Conservation (phyloP, 2,888 invertebrate species). For the Cristatella mucedo region DNA sequence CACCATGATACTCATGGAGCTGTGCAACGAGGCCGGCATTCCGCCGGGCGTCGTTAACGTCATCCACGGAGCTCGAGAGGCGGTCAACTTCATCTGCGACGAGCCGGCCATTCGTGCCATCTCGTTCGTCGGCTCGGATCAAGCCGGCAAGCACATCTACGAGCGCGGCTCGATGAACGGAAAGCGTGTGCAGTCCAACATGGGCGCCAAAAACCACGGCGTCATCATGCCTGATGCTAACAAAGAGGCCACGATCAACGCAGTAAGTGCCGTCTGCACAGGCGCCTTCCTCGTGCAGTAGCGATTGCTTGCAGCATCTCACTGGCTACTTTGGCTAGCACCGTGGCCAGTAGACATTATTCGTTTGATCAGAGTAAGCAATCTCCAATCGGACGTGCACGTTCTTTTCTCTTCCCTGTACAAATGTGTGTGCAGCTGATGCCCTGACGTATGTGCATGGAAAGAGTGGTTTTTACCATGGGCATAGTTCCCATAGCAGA, state of each 20-base stretch:
- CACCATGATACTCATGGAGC: constrained; percentile 79
- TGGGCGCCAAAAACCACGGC: constrained; percentile 99
- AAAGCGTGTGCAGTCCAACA: constrained; percentile 89
- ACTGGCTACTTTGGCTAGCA: too few relatives aligned
- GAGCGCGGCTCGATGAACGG: constrained; percentile 74
- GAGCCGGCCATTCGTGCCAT: constrained; percentile 86
- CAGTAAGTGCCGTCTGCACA: too few relatives aligned
- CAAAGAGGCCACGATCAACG: constrained; percentile 85
- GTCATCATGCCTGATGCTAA: constrained; percentile 92
- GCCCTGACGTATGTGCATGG: too few relatives aligned
- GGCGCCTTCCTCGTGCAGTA: background rate
- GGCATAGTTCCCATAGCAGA: too few relatives aligned
- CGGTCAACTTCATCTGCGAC: constrained; percentile 94
- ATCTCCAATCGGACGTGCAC: too few relatives aligned
- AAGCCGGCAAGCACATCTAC: constrained; percentile 86
- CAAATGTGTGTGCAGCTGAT: too few relatives aligned
- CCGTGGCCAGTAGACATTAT: too few relatives aligned
- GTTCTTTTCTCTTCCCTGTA: too few relatives aligned
- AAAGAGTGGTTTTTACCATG: too few relatives aligned
- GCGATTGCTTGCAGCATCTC: background rate
- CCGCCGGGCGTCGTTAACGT: constrained; percentile 89
- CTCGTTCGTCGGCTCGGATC: constrained; percentile 93
- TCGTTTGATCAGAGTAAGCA: too few relatives aligned
- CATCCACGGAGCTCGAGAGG: constrained; percentile 82
- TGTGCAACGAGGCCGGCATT: constrained; percentile 80